These are phyloP conservation scores for Gari tellinella DNA, from an alignment of 2,888 invertebrate species.

Conservation along the genomic window DNA sequence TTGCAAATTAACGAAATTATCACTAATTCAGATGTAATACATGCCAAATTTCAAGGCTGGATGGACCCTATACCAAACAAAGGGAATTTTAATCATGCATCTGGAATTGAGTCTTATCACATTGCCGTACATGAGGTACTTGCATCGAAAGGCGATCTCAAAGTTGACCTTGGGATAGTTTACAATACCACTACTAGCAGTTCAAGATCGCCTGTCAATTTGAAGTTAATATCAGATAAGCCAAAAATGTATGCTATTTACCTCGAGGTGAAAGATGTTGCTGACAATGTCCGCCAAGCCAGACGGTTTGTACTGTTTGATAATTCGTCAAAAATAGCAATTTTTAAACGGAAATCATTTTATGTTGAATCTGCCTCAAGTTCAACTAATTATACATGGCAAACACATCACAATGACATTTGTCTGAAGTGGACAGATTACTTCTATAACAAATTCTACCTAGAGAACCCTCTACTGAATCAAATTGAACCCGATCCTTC, in stretches of 20 bases:
- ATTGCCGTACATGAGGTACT: background rate
- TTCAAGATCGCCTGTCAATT: background rate
- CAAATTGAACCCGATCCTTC: slow-evolving; percentile 33
- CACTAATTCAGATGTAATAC: background rate
- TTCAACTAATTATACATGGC: slow-evolving; percentile 55
- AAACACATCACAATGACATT: slow-evolving; percentile 49
- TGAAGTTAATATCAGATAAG: slow-evolving; percentile 20
- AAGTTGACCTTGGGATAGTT: background rate
- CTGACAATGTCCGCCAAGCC: slow-evolving; percentile 50
- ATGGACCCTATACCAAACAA: slow-evolving; percentile 4
- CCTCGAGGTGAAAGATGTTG: slow-evolving; percentile 51
- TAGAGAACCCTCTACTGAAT: slow-evolving; percentile 38
- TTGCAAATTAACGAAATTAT: background rate
- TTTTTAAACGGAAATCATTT: slow-evolving; percentile 12
- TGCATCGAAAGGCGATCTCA: background rate
- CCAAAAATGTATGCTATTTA: slow-evolving; percentile 21
- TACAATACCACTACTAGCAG: slow-evolving; percentile 14
- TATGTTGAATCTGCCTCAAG: slow-evolving; percentile 41
- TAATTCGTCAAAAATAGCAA: slow-evolving; percentile 33
- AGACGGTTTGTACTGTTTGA: slow-evolving; percentile 59
- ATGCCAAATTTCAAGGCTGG: slow-evolving; percentile 5
- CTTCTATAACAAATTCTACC: slow-evolving; percentile 51
- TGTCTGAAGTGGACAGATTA: slow-evolving; percentile 58
- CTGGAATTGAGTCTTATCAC: slow-evolving; percentile 11
- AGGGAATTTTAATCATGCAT: background rate